Conservation (phyloP, 2,888 invertebrate species). For the Selenia dentaria region DNA sequence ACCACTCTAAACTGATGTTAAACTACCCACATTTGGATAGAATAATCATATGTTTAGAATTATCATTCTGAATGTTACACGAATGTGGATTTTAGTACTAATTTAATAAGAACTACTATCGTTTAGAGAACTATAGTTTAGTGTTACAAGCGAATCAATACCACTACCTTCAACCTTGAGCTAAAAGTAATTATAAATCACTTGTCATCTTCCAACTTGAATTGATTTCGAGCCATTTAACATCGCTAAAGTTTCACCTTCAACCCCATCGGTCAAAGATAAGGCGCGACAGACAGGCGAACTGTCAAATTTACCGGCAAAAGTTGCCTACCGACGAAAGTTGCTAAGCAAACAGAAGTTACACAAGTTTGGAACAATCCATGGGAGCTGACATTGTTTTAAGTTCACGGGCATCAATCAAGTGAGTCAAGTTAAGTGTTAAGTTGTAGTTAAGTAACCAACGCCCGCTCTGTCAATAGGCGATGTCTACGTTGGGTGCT, state of each 20-base stretch:
- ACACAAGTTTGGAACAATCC: not conserved
- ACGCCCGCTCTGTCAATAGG: too few relatives aligned
- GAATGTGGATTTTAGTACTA: too few relatives aligned
- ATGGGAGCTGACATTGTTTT: not conserved
- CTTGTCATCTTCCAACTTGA: not conserved
- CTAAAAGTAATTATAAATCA: slow-evolving; percentile 6
- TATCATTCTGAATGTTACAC: too few relatives aligned
- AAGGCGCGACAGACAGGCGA: slow-evolving; percentile 13
- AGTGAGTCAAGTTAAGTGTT: not conserved
- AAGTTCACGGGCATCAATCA: not conserved
- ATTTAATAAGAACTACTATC: too few relatives aligned
- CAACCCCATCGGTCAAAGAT: slow-evolving; percentile 17
- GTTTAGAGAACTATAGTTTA: too few relatives aligned
- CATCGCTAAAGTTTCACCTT: slow-evolving; percentile 6
- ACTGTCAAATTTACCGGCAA: slow-evolving; percentile 13
- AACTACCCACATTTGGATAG: too few relatives aligned
- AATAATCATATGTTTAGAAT: too few relatives aligned
- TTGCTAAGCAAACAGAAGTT: slow-evolving; percentile 1
- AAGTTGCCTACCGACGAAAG: not conserved
- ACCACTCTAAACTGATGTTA: too few relatives aligned
- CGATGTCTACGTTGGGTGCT: too few relatives aligned
- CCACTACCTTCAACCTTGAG: not conserved
- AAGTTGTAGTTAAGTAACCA: not conserved
- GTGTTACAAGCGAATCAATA: not conserved
- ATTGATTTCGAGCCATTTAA: slow-evolving; percentile 14